Base-by-base conservation (phyloP, 2,888 invertebrate species). In the Pollenia amentaria region DNA sequence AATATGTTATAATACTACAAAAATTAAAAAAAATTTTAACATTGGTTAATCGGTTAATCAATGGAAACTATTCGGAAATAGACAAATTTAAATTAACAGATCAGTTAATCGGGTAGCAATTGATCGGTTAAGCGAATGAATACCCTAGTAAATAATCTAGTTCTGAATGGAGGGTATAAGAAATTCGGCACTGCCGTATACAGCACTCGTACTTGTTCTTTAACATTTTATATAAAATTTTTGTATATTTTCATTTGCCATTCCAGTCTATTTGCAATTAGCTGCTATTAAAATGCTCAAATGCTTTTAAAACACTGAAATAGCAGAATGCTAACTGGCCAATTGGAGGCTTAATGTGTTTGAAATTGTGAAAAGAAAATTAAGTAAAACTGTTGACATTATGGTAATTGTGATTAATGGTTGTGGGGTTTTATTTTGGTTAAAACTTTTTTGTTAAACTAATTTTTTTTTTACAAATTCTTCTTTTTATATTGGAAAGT, bases 361-460 rank as follows among this genome's bases (percentile, higher is more conserved):
- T 8, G 11, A 62, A 64, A 64, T 16, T 42, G 51, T 18, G 8
- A 29, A 53, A 55, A n/a, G 6, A 9, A 42, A 51, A 40, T 40
- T 18, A 6, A 72, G n/a, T 51, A 67, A 65, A 70, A 77, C 65
- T 46, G 40, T 77, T 83, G 76, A 82, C 83, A 76, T 81, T 76
- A 79, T 83, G 83, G 44, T 77, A 87, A 84, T 84, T 87, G 72
- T 80, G 80, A 87, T 87, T 77, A 87, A 87, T 83, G 79, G 18
- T 18, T 48, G 46, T 51, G 16, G 40, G 29, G 38, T 72, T 42
- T 46, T 6, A 40, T 21, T 62, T 44, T 46, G 21, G n/a, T 44
- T 53, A 70, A 53, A 70, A 21, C 9, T 73, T 75, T 60, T 75
- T 64, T 44, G 55, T 42, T 40, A n/a, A 14, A 7, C 16, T 46